phyloP scores from a whole-genome alignment of 2,888 invertebrate genomes.

The Laspeyria flexula region DNA sequence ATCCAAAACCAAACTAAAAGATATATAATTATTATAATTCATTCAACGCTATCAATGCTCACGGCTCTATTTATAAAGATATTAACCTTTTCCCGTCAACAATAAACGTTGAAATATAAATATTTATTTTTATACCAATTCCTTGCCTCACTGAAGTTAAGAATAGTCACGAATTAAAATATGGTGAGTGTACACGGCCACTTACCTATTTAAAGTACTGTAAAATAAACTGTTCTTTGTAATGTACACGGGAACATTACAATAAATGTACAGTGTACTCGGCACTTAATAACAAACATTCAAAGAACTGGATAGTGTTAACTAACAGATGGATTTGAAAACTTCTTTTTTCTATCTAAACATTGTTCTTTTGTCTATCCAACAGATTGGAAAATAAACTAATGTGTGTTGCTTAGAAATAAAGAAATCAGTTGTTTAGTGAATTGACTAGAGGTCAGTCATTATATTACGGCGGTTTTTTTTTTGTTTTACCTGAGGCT shows the following conservation, averaged over 20 bases:
- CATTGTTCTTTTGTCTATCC: slow-evolving; percentile 77
- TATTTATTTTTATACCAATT: slow-evolving; percentile 74
- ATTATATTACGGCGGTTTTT: neutral
- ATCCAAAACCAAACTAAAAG: slow-evolving; percentile 31
- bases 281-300: slow-evolving; percentile 80
- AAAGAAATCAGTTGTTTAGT: neutral
- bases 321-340: slow-evolving; percentile 66
- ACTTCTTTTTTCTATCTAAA: slow-evolving; percentile 68
- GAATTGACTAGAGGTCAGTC: neutral
- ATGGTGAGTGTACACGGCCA: neutral
- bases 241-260: slow-evolving; percentile 70
- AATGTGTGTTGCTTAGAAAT: slow-evolving; percentile 2
- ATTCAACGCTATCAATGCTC: slow-evolving; percentile 51
- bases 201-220: neutral
- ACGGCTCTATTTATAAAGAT: slow-evolving; percentile 68
- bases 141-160: slow-evolving; percentile 50
- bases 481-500: too few species aligned
- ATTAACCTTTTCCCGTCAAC: slow-evolving; percentile 76
- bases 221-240: slow-evolving; percentile 57
- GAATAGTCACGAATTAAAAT: slow-evolving; percentile 48
- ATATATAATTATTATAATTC: slow-evolving; percentile 58
- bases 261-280: slow-evolving; percentile 74
- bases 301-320: slow-evolving; percentile 70
- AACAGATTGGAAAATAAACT: slow-evolving; percentile 61
- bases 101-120: slow-evolving; percentile 73